Percentiles rank a stretch among this genome's conserved stretches.
Conservation (phyloP, 2,113 vertebrate species). For the Esox niger region DNA sequence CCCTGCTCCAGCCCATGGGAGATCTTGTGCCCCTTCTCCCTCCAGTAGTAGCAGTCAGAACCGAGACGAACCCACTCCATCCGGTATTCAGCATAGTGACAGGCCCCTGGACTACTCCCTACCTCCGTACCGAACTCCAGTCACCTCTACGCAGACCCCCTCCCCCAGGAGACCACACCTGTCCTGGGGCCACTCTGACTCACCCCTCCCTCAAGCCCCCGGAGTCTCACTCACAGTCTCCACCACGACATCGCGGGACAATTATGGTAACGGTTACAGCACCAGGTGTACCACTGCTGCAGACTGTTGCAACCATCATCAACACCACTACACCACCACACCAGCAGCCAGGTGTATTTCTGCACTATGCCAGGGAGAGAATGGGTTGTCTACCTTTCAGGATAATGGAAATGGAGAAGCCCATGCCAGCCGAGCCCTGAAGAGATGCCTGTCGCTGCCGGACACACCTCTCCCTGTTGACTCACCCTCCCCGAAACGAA, state of each 20-base stretch:
- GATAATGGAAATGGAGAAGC: constrained; percentile 8
- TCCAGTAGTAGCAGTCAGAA: constrained; percentile 19
- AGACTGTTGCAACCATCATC: constrained; percentile 7
- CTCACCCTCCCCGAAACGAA: constrained; percentile 36
- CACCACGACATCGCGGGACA: too few species aligned
- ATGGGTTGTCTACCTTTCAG: constrained; percentile 11
- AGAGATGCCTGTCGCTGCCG: constrained; percentile 40
- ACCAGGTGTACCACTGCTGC: too few species aligned
- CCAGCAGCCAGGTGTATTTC: constrained; percentile 39
- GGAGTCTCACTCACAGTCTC: constrained; percentile 14
- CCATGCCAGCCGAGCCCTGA: constrained; percentile 33
- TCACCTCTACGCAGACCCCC: constrained; percentile 43
- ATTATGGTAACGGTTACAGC: too few species aligned
- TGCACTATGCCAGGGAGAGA: constrained; percentile 9
- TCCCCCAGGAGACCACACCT: too few species aligned
- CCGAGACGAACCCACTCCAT: too few species aligned
- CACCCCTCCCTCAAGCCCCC: constrained; percentile 42
- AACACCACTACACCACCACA: constrained; percentile 5
- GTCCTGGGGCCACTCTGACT: constrained; percentile 17
- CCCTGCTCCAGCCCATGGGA: constrained; percentile 26
- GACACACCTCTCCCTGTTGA: constrained; percentile 12
- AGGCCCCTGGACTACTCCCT: constrained; percentile 54
- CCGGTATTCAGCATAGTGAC: too few species aligned
- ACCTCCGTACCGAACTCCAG: constrained; percentile 20
- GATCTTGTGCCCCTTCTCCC: constrained; percentile 34